Percentiles rank a stretch among this genome's conserved stretches.
These are phyloP conservation scores for Anolis apletophallus DNA, from an alignment of 2,797 vertebrate genomes.

Conservation along the genomic window DNA sequence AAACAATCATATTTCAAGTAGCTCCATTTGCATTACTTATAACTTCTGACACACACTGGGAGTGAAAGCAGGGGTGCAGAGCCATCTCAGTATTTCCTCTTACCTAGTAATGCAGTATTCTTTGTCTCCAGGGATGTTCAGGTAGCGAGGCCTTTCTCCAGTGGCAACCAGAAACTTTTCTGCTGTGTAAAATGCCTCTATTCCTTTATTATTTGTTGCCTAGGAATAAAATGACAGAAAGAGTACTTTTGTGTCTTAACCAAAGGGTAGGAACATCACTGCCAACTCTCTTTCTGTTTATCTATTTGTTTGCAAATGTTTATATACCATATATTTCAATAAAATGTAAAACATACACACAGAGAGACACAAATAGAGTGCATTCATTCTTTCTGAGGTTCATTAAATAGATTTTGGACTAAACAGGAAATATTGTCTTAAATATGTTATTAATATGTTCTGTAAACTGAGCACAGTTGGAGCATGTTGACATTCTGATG, in stretches of 20 bases:
- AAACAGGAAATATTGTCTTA: too few relatives aligned
- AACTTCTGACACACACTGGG: neutral
- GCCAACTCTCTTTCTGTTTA: neutral
- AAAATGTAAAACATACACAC: too few relatives aligned
- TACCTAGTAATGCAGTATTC: conserved; percentile 88
- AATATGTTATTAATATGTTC: too few relatives aligned
- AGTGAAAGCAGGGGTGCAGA: neutral
- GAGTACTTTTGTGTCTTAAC: neutral
- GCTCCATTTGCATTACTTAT: neutral
- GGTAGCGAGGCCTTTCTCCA: conserved; percentile 83
- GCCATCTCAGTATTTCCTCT: conserved; percentile 18
- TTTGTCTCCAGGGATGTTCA: conserved; percentile 81
- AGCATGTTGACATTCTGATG: too few relatives aligned
- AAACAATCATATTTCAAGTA: neutral
- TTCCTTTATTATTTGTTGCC: conserved; percentile 82
- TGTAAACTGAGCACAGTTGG: too few relatives aligned
- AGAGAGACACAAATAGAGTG: too few relatives aligned
- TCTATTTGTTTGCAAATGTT: too few relatives aligned
- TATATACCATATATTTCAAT: too few relatives aligned
- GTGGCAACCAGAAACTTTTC: conserved; percentile 85
- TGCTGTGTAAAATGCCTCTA: conserved; percentile 79
- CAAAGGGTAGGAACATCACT: neutral
- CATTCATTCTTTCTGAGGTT: too few relatives aligned
- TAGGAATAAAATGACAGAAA: conserved; percentile 62
- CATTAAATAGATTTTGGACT: too few relatives aligned